phyloP scores from a whole-genome alignment of 2,797 vertebrate species.

The Pseudochromis fuscus region DNA sequence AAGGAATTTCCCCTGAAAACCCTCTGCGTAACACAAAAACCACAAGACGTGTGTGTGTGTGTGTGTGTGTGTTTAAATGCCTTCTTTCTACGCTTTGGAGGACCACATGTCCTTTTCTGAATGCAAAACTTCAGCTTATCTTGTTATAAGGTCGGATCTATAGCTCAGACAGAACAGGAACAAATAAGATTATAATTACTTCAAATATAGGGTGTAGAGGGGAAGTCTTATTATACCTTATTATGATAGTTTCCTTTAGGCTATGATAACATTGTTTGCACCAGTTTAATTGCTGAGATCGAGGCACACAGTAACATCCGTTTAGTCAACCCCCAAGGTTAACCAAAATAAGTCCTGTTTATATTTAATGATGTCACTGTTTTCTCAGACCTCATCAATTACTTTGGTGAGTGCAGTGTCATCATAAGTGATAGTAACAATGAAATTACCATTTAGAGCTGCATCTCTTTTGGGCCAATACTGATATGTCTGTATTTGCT shows the following conservation, averaged over 20 bases:
- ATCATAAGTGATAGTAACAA: background rate
- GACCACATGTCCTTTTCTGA: conserved; percentile 22
- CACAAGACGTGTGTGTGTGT: conserved; percentile 33
- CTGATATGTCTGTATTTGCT: too few relatives aligned
- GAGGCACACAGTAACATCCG: background rate
- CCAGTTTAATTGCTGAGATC: conserved; percentile 5
- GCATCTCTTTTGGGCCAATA: too few relatives aligned
- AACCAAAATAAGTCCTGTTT: conserved; percentile 7
- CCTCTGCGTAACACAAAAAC: conserved; percentile 49
- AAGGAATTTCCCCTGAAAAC: conserved; percentile 78
- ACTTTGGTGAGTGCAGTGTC: background rate
- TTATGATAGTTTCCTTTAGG: conserved; percentile 1
- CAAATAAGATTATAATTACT: background rate
- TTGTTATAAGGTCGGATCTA: background rate
- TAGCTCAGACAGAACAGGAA: background rate
- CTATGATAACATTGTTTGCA: conserved; percentile 1
- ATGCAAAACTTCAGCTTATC: conserved; percentile 14
- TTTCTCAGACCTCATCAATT: background rate
- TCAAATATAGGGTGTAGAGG: background rate
- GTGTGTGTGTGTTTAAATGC: conserved; percentile 31
- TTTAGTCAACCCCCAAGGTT: background rate
- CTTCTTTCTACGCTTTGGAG: conserved; percentile 31
- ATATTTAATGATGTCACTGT: background rate
- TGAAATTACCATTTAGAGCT: too few relatives aligned
- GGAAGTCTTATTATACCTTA: background rate